A percentile compares a stretch with the other conserved stretches of the same genome.
Conservation (phyloP, 2,113 vertebrate genomes). For the Osmerus mordax region DNA sequence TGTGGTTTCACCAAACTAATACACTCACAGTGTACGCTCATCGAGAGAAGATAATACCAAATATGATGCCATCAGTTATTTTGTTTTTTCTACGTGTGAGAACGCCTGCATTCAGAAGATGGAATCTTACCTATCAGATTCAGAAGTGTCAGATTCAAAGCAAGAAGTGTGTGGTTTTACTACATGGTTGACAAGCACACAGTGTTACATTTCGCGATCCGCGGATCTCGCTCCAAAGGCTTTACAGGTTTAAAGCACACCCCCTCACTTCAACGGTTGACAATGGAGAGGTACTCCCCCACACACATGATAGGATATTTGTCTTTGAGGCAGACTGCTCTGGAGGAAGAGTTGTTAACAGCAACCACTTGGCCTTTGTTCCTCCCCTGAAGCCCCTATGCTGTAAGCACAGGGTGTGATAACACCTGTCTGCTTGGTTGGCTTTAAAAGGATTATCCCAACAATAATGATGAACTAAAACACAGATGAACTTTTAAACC, state of each 20-base stretch:
- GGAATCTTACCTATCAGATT: background rate
- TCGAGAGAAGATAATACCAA: background rate
- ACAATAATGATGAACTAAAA: too few species aligned
- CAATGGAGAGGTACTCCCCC: constrained; percentile 1
- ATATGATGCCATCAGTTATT: constrained; percentile 26
- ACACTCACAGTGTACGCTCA: constrained; percentile 22
- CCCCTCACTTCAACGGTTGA: background rate
- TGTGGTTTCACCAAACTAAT: constrained; percentile 26
- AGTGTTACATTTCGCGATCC: background rate
- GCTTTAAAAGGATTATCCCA: too few species aligned
- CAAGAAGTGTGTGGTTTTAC: background rate
- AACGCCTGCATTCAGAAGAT: background rate
- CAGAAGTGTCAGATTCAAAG: background rate
- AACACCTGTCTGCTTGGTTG: constrained; percentile 12
- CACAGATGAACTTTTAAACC: too few species aligned
- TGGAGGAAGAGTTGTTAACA: constrained; percentile 35
- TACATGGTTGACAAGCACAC: background rate
- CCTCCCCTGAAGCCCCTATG: constrained; percentile 11
- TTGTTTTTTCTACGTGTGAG: background rate
- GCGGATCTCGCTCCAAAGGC: background rate
- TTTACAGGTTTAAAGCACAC: background rate
- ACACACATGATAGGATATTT: background rate
- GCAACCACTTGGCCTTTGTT: constrained; percentile 25
- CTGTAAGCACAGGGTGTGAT: background rate
- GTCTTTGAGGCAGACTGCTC: background rate